phyloP scores from a whole-genome alignment of 1,140 invertebrate genomes.

The Pararge aegeria region DNA sequence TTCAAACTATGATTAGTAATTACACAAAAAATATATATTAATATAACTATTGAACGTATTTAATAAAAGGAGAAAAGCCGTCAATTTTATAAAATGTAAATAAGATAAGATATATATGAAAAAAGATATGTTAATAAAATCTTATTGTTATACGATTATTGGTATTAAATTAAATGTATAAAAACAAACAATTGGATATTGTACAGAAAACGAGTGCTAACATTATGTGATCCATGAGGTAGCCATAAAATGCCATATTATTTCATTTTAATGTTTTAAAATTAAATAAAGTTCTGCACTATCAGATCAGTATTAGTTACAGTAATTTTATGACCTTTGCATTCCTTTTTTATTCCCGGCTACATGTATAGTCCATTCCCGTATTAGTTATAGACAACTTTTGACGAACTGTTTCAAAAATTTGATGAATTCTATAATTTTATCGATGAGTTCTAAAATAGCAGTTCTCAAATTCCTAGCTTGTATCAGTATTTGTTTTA shows the following conservation, averaged over 20 bases:
- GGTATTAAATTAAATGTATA: conserved; percentile 53
- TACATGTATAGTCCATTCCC: conserved; percentile 46
- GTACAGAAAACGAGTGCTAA: conserved; percentile 63
- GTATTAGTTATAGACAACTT: conserved; percentile 53
- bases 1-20: conserved; percentile 41
- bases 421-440: conserved; percentile 13
- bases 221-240: conserved; percentile 71
- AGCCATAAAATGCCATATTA: conserved; percentile 75
- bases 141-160: conserved; percentile 63
- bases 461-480: conserved; percentile 57
- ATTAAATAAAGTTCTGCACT: conserved; percentile 19
- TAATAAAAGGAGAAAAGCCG: conserved; percentile 57
- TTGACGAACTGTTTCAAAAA: conserved; percentile 35
- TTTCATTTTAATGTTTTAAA: conserved; percentile 40
- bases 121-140: conserved; percentile 63
- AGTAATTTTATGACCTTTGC: conserved; percentile 49
- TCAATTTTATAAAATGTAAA: conserved; percentile 77
- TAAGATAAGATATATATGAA: conserved; percentile 71
- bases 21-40: conserved; percentile 53
- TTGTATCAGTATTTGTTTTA: conserved; percentile 71
- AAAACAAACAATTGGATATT: conserved; percentile 47
- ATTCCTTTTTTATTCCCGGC: conserved; percentile 72
- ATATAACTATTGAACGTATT: conserved; percentile 47
- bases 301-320: conserved; percentile 47
- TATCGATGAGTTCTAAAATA: conserved; percentile 16